Base-by-base conservation (phyloP, 2,113 vertebrate species). In the Chiloscyllium plagiosum region DNA sequence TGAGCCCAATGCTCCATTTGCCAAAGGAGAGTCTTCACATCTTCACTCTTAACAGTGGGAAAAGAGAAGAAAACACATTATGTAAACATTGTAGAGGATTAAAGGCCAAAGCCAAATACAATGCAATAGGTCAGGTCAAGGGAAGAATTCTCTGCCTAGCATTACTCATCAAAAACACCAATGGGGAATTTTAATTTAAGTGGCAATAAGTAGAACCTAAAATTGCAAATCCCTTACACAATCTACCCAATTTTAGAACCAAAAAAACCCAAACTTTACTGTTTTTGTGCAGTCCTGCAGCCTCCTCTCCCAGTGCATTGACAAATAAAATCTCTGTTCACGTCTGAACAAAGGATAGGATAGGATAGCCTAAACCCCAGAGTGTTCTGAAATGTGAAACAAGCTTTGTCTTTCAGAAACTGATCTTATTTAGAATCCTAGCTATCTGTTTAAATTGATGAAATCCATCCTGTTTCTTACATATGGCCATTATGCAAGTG, bases 1-100 rank as follows among this genome's bases (percentile, higher is more conserved):
- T 99, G 99, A 47, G 99, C 99, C 99, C 99, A 99, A 97, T 99
- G 99, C 97, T 99, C 99, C 99, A 99, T 99, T 47, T 98, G 98
- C 94, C 96, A 98, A 96, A 99, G 98, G 1, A 99, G 97, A 0
- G 97, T 97, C 96, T 97, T 98, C 96, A 99, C 97, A 96, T 99
- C 98, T 68, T 99, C 98, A 13, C 97, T 98, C 99, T 99, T 96
- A 10, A 0, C 3, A 50, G 17, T 96, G 52, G 15, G 1, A 10
- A 12, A 72, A 47, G 10, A 47, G 66, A 94, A 94, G 0, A 96
- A 96, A 96, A 96, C 97, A 96, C 76, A 95, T 0, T 0, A 96
- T 85, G 96, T 95, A 95, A 37, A 42, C 90, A 80, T 94, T 52
- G 68, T 95, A 96, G 22, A 96, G 52, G 96, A 95, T 96, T 96